A percentile compares a stretch with the other conserved stretches of the same genome.
phyloP scores from a whole-genome alignment of 2,113 vertebrate genomes.

The Myotis davidii region DNA sequence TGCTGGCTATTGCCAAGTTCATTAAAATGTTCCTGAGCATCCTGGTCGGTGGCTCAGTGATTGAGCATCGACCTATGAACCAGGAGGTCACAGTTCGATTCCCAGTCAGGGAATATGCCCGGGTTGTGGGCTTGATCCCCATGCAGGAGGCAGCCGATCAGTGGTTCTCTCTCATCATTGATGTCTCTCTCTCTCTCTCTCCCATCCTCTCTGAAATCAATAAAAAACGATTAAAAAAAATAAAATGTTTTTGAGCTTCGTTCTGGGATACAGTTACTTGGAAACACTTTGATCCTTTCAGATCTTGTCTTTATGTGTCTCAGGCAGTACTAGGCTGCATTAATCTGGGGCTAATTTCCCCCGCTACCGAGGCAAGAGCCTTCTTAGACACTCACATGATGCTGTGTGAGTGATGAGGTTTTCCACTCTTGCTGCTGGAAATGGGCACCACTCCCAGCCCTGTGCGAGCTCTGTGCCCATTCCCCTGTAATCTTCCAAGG shows the following conservation, averaged over 20 bases:
- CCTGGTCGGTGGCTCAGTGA: no score
- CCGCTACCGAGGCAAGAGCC: background rate
- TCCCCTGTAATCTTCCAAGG: background rate
- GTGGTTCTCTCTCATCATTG: no score
- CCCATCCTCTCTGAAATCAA: no score
- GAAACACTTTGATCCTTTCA: background rate
- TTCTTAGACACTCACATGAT: background rate
- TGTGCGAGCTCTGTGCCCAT: no score
- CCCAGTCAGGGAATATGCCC: no score
- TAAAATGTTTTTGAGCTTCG: background rate
- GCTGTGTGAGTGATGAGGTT: background rate
- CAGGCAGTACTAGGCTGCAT: background rate
- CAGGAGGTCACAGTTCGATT: no score
- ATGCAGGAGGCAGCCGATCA: no score
- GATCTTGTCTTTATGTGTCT: background rate
- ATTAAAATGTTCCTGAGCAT: background rate
- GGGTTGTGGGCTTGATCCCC: no score
- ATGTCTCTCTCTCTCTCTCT: no score
- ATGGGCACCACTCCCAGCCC: background rate
- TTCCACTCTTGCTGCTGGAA: background rate
- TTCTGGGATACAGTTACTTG: background rate
- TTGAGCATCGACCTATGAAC: no score
- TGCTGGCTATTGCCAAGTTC: background rate
- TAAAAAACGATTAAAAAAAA: no score
- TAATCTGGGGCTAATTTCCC: background rate